A percentile compares a stretch with the other conserved stretches of the same genome.
Conservation (phyloP, 1,140 invertebrate genomes). For the Reticulitermes speratus region DNA sequence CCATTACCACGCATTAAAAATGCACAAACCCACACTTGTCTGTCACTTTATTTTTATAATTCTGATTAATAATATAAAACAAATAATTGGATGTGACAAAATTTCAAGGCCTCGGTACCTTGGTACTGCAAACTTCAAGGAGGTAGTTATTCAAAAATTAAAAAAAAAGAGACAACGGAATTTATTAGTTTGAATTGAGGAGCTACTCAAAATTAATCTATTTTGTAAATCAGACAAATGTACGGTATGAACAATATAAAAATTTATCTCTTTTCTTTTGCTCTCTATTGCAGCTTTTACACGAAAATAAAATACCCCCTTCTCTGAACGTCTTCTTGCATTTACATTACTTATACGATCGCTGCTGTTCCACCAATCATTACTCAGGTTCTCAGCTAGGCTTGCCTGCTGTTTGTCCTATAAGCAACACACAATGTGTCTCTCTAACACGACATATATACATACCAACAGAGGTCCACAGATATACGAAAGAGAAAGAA, state of each 20-base stretch:
- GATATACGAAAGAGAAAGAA: not conserved
- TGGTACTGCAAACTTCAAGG: too few species aligned
- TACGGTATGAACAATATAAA: too few species aligned
- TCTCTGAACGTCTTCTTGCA: not conserved
- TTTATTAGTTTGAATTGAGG: not conserved
- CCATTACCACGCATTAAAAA: too few species aligned
- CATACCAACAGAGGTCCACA: not conserved
- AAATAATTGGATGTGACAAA: too few species aligned
- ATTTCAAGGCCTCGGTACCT: too few species aligned
- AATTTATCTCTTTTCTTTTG: too few species aligned
- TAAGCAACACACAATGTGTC: not conserved
- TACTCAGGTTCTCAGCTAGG: conserved; percentile 8
- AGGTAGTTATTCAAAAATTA: not conserved
- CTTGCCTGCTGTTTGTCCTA: not conserved
- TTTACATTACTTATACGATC: not conserved
- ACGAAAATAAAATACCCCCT: not conserved
- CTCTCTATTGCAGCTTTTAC: not conserved
- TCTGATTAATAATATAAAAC: too few species aligned
- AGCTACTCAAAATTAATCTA: not conserved
- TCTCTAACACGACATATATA: conserved; percentile 8
- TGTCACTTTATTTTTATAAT: too few species aligned
- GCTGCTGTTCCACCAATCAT: not conserved
- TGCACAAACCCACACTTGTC: too few species aligned
- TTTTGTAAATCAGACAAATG: not conserved
- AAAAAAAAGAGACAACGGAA: not conserved